Evolutionary conservation across 2,888 invertebrate species (phyloP).

Genomic region (Oscheius sp.): DNA sequence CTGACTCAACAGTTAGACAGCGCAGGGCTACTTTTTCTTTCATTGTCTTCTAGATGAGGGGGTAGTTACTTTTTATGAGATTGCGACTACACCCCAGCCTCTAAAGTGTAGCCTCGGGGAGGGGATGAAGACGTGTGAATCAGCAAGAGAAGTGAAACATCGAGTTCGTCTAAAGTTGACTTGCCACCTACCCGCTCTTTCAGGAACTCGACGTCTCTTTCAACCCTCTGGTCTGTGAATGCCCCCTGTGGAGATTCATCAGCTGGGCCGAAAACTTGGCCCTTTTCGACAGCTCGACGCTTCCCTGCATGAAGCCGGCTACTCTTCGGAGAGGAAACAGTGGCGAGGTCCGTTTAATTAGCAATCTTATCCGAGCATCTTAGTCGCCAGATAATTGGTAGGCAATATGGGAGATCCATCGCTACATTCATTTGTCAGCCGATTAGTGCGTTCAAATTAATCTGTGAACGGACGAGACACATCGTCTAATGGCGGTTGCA

Average conservation of each 20-base stretch:
- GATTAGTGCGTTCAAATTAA: slow-evolving; percentile 35
- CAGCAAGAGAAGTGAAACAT: too few species aligned
- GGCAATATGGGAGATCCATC: slow-evolving; percentile 16
- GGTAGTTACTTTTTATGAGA: slow-evolving; percentile 19
- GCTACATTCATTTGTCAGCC: slow-evolving; percentile 30
- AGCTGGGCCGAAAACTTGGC: slow-evolving; percentile 48
- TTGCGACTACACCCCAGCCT: background rate
- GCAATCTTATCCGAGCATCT: background rate
- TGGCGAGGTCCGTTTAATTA: slow-evolving; percentile 39
- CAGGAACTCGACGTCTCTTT: slow-evolving; percentile 65
- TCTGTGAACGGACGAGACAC: slow-evolving; percentile 22
- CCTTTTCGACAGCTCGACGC: slow-evolving; percentile 43
- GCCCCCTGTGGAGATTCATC: slow-evolving; percentile 59
- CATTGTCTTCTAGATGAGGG: background rate
- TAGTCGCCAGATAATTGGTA: slow-evolving; percentile 7
- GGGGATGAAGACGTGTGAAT: too few species aligned
- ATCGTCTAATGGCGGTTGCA: slow-evolving; percentile 14
- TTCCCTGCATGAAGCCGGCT: slow-evolving; percentile 45
- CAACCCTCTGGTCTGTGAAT: slow-evolving; percentile 68
- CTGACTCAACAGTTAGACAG: too few species aligned
- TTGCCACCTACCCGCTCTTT: slow-evolving; percentile 28
- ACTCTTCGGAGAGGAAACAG: slow-evolving; percentile 46
- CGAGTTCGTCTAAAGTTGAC: too few species aligned
- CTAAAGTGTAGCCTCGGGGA: background rate
- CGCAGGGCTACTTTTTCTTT: background rate